Conservation (phyloP, 2,797 vertebrate genomes). For the Enteromius afrohamiltoni region DNA sequence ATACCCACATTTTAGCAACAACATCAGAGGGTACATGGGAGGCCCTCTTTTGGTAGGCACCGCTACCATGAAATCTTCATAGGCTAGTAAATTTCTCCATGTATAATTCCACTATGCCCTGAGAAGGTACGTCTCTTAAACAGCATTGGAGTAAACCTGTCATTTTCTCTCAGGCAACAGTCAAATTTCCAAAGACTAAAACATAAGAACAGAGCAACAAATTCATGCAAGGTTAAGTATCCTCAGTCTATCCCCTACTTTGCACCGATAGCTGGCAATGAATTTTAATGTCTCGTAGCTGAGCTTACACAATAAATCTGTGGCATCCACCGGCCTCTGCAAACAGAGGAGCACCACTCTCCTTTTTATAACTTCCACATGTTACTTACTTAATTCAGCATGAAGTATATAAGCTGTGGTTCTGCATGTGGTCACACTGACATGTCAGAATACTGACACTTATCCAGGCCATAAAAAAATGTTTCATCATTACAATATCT, state of each 20-base stretch:
- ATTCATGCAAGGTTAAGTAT: constrained; percentile 49
- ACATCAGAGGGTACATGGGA: neutral
- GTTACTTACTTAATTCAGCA: constrained; percentile 58
- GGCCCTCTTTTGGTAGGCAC: constrained; percentile 20
- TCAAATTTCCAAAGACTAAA: constrained; percentile 19
- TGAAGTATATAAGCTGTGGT: constrained; percentile 43
- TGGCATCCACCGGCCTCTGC: constrained; percentile 51
- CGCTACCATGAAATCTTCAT: constrained; percentile 34
- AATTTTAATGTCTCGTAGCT: constrained; percentile 49
- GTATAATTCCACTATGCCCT: constrained; percentile 31
- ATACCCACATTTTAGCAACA: constrained; percentile 37
- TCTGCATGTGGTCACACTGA: constrained; percentile 48
- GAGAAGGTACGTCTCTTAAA: constrained; percentile 8
- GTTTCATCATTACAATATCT: constrained; percentile 4
- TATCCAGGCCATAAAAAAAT: neutral
- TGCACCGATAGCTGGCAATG: constrained; percentile 46
- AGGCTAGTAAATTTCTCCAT: constrained; percentile 27
- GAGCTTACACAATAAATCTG: constrained; percentile 53
- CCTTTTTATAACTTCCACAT: constrained; percentile 62
- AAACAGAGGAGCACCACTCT: constrained; percentile 48
- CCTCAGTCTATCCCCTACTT: constrained; percentile 28
- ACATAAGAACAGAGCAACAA: constrained; percentile 30
- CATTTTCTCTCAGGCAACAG: constrained; percentile 27
- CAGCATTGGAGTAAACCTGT: constrained; percentile 32
- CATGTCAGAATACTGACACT: constrained; percentile 39